Conservation (phyloP, 2,113 vertebrate genomes). For the Rhipidura dahli region DNA sequence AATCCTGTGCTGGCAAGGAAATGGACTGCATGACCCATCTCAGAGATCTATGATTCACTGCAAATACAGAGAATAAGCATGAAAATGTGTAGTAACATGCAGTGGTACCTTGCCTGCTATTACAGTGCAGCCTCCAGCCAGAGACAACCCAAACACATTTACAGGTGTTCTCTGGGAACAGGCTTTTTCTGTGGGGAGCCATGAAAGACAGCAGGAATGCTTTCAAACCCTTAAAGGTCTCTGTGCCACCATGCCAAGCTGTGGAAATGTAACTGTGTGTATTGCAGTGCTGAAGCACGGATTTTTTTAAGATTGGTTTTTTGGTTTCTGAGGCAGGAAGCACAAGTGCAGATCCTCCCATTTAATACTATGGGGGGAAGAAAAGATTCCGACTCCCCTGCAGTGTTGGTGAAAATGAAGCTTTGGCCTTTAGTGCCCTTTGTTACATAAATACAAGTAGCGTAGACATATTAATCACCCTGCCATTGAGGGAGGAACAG, state of each 20-base stretch:
- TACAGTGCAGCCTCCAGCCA: not conserved
- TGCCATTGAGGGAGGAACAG: slow-evolving; percentile 69
- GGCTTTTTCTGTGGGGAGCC: not conserved
- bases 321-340: slow-evolving; percentile 49
- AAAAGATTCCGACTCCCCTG: slow-evolving; percentile 30
- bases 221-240: not conserved
- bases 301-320: not conserved
- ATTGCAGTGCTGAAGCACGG: not conserved
- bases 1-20: slow-evolving; percentile 10
- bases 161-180: slow-evolving; percentile 14
- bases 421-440: slow-evolving; percentile 63
- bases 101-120: slow-evolving; percentile 1
- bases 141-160: not conserved
- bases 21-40: slow-evolving; percentile 34
- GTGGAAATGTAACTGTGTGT: not conserved
- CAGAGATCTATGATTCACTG: slow-evolving; percentile 41
- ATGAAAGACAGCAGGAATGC: not conserved
- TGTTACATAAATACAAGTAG: slow-evolving; percentile 57
- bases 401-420: slow-evolving; percentile 39
- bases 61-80: not conserved
- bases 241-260: not conserved
- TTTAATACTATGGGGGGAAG: slow-evolving; percentile 45
- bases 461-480: slow-evolving; percentile 63
- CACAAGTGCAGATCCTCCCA: slow-evolving; percentile 15
- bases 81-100: slow-evolving; percentile 53